Percentiles rank a stretch among this genome's conserved stretches.
Conservation (phyloP, 2,113 vertebrate genomes). For the Pelobates fuscus region DNA sequence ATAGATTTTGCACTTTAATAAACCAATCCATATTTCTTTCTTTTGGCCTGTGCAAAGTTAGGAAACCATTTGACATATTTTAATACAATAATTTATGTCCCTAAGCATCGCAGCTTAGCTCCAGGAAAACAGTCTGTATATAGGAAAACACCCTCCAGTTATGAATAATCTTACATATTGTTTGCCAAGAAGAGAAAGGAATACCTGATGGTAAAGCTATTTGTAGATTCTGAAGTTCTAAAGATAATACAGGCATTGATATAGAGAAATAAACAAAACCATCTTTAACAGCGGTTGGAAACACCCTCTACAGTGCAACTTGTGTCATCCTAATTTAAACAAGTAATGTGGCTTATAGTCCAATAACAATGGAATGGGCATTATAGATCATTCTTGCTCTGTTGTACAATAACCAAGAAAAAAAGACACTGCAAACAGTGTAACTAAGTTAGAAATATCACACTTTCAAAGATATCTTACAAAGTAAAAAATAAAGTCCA, state of each 20-base stretch:
- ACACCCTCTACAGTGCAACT: background rate
- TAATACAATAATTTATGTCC: background rate
- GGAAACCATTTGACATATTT: background rate
- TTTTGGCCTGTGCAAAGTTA: background rate
- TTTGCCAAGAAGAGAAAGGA: background rate
- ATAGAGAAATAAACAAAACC: no score
- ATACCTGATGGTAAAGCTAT: background rate
- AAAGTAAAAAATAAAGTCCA: no score
- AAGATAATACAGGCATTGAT: background rate
- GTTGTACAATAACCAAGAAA: no score
- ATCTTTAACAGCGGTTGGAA: no score
- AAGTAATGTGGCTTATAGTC: no score
- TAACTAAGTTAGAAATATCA: no score
- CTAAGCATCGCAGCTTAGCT: background rate
- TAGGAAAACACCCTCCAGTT: background rate
- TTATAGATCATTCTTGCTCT: no score
- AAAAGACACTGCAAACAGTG: no score
- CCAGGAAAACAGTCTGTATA: slow-evolving; percentile 6
- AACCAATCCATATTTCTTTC: background rate
- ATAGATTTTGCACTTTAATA: no score
- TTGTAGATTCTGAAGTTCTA: background rate
- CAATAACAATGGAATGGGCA: no score
- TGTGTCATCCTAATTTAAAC: no score
- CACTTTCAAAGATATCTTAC: no score
- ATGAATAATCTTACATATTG: background rate